Percentiles rank a stretch among this genome's conserved stretches.
Conservation (phyloP, 2,888 invertebrate species). For the Scrobipalpa atriplicella region DNA sequence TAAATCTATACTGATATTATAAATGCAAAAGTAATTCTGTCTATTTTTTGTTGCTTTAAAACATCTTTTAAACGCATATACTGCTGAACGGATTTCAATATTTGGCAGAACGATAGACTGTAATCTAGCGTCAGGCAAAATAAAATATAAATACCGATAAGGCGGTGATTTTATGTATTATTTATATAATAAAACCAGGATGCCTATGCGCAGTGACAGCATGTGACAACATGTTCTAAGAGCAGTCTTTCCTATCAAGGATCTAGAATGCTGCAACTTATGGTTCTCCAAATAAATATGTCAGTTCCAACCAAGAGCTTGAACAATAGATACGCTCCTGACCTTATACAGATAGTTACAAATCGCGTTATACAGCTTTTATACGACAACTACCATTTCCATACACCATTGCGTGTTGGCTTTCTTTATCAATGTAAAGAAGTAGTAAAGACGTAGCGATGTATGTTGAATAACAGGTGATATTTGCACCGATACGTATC, state of each 20-base stretch:
- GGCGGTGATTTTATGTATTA: not conserved
- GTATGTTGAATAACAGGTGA: not conserved
- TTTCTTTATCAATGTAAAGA: not conserved
- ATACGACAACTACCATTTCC: not conserved
- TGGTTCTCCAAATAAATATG: constrained; percentile 20
- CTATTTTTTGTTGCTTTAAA: too few species aligned
- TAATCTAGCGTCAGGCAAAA: too few species aligned
- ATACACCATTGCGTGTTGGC: not conserved
- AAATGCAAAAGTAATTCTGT: too few species aligned
- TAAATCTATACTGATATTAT: too few species aligned
- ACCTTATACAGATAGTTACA: constrained; percentile 10
- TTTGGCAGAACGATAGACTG: too few species aligned
- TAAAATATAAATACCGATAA: too few species aligned
- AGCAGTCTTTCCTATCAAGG: constrained; percentile 12
- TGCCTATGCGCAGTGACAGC: not conserved
- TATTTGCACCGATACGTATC: constrained; percentile 9
- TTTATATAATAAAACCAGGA: not conserved
- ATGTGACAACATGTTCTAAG: not conserved
- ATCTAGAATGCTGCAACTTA: constrained; percentile 9
- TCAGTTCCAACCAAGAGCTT: not conserved
- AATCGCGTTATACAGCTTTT: not conserved
- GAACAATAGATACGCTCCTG: constrained; percentile 18
- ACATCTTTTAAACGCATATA: too few species aligned
- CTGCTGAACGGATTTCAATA: too few species aligned
- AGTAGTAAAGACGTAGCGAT: not conserved